Base-by-base conservation (phyloP, 1,140 invertebrate species). In the Lysiphlebus fabarum region DNA sequence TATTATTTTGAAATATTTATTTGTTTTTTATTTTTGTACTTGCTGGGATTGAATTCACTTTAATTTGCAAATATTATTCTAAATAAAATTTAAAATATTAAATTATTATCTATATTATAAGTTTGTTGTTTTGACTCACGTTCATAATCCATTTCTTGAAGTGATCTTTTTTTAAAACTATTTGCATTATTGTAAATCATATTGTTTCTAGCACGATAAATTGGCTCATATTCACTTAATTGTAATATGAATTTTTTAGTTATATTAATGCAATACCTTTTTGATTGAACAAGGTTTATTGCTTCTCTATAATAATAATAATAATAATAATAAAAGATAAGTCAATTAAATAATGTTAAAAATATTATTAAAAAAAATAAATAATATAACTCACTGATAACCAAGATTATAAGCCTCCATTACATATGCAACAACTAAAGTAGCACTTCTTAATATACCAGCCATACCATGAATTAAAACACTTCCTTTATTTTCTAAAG, bases 391-490 rank as follows among this genome's bases (percentile, higher is more conserved):
- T 78, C 78, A 88, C 86, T 70, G 75, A 64, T 80, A 81, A 5
- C 79, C 76, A 10, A 87, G 69, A 37, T 82, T 81, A 75, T 84
- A 87, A 65, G 83, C 86, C 69, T 87, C 83, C 88, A 90, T 90
- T 17, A 90, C 73, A 71, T 87, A 90, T 17, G 85, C 87, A 59
- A 90, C 76, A 55, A 88, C 86, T 44, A 90, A 70, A 45, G 88
- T 84, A 12, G 87, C 87, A 67, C 87, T 89, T 74, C 88, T 79
- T 6, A 87, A 89, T 62, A 87, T 88, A 7, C 88, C 88, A 63
- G 83, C 85, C 77, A 88, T 89, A 45, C 88, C 86, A 77, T 90
- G 88, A n/a, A 90, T 82, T 7, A 90, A 69, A 38, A 84, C 85
- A 69, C 83, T 84, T 14, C 86, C 86, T 36, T 83, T 82, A 51